Percentiles rank a stretch among this genome's conserved stretches.
Evolutionary conservation across 2,797 vertebrate genomes (phyloP).

Genomic region (Microctenopoma steveboyesi): DNA sequence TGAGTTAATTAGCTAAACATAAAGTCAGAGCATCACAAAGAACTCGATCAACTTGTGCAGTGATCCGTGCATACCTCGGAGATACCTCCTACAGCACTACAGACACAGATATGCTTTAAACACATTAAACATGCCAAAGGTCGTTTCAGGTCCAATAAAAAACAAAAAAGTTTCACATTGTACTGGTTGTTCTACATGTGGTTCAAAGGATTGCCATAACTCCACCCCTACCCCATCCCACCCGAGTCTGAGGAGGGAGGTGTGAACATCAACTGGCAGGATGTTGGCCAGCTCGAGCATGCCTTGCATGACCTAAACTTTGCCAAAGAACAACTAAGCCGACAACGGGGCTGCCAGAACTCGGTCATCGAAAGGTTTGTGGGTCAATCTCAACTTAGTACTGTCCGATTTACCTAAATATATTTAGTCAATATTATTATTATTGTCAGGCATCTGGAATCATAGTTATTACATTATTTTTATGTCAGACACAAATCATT

Average conservation of each 20-base stretch:
- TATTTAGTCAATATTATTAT: conserved; percentile 42
- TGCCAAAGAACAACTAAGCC: conserved; percentile 1
- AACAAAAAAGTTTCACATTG: background rate
- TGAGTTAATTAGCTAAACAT: no score
- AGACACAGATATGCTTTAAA: background rate
- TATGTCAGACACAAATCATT: conserved; percentile 12
- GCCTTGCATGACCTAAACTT: conserved; percentile 28
- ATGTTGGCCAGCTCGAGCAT: conserved; percentile 9
- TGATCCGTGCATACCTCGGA: no score
- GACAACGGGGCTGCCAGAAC: background rate
- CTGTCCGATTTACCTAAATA: conserved; percentile 37
- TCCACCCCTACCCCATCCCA: no score
- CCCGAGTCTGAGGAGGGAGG: conserved; percentile 1
- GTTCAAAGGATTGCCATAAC: background rate
- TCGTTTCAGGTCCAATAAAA: conserved; percentile 2
- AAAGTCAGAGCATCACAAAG: no score
- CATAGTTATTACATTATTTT: background rate
- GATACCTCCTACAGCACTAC: background rate
- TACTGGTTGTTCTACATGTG: background rate
- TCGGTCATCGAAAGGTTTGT: conserved; percentile 67
- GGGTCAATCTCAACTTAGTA: conserved; percentile 65
- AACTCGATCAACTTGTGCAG: no score
- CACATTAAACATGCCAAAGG: background rate
- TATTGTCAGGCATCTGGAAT: conserved; percentile 15
- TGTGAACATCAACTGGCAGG: conserved; percentile 43